phyloP scores from a whole-genome alignment of 2,797 vertebrate species.

The Rhabdophis nuchalis region DNA sequence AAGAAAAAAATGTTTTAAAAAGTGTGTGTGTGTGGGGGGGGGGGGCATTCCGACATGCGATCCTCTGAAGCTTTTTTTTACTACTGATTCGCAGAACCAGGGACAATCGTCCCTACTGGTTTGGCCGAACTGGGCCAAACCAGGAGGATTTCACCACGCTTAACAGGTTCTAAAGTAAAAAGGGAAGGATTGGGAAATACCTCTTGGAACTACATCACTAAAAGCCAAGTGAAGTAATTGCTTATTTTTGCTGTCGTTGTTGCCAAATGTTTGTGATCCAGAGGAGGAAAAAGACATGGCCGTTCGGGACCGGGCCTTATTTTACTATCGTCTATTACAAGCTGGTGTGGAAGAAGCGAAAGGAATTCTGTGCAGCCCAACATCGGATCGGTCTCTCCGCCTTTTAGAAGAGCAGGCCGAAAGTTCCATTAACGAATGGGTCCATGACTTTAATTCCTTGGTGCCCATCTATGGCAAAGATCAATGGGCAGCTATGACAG shows the following conservation, averaged over 20 bases:
- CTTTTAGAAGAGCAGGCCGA: conserved; percentile 80
- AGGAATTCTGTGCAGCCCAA: conserved; percentile 79
- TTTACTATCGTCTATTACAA: conserved; percentile 89
- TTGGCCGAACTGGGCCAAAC: no score
- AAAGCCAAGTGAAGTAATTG: fast-evolving
- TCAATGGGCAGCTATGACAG: conserved; percentile 59
- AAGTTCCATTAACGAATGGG: conserved; percentile 82
- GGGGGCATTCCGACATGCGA: no score
- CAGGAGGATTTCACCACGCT: no score
- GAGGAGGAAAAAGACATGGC: conserved; percentile 92
- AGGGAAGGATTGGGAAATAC: not conserved
- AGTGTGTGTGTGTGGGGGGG: no score
- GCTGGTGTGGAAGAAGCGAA: conserved; percentile 78
- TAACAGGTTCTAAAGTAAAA: not conserved
- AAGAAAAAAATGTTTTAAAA: no score
- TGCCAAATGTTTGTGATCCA: conserved; percentile 32
- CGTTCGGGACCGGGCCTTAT: conserved; percentile 85
- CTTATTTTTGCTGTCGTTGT: not conserved
- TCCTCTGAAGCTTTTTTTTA: no score
- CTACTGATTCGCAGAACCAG: no score
- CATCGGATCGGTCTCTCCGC: conserved; percentile 86
- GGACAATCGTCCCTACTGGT: no score
- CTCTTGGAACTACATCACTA: fast-evolving
- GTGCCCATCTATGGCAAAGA: conserved; percentile 74
- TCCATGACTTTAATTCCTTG: conserved; percentile 84